Percentiles rank a stretch among this genome's conserved stretches.
These are phyloP conservation scores for Rhysida immarginata DNA, from an alignment of 1,140 invertebrate genomes.

Conservation along the genomic window DNA sequence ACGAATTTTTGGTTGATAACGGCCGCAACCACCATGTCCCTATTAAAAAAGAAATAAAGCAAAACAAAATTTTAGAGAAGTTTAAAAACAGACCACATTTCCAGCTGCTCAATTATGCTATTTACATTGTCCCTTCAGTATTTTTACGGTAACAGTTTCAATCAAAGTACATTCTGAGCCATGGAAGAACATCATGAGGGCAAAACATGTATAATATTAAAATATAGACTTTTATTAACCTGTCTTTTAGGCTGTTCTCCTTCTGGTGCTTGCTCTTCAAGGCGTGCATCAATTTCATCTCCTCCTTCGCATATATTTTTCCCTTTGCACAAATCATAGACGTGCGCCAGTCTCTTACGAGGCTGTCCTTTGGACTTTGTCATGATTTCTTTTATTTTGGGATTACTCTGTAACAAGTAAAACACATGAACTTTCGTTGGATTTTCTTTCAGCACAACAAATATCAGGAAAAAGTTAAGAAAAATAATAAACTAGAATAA, in stretches of 20 bases:
- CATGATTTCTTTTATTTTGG: constrained; percentile 94
- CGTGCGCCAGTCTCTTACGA: constrained; percentile 77
- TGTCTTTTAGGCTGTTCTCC: background rate
- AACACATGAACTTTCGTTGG: background rate
- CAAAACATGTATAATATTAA: background rate
- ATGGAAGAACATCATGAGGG: background rate
- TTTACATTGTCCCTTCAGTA: too few species aligned
- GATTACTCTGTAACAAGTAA: constrained; percentile 50
- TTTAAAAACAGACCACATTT: too few species aligned
- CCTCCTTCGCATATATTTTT: constrained; percentile 98
- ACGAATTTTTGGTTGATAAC: constrained; percentile 87
- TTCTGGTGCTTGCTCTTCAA: constrained; percentile 12
- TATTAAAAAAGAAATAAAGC: background rate
- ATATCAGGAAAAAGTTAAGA: too few species aligned
- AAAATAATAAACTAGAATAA: too few species aligned
- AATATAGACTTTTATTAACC: constrained; percentile 3
- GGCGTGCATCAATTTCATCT: constrained; percentile 72
- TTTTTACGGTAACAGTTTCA: background rate
- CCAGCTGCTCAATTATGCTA: too few species aligned
- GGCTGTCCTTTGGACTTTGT: constrained; percentile 95
- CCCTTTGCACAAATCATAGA: constrained; percentile 96
- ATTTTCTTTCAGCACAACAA: too few species aligned
- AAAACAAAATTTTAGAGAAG: background rate
- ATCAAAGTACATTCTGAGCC: background rate
- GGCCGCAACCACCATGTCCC: constrained; percentile 88